Conservation (phyloP, 2,888 invertebrate species). For the Callyntrura guangdongensis region DNA sequence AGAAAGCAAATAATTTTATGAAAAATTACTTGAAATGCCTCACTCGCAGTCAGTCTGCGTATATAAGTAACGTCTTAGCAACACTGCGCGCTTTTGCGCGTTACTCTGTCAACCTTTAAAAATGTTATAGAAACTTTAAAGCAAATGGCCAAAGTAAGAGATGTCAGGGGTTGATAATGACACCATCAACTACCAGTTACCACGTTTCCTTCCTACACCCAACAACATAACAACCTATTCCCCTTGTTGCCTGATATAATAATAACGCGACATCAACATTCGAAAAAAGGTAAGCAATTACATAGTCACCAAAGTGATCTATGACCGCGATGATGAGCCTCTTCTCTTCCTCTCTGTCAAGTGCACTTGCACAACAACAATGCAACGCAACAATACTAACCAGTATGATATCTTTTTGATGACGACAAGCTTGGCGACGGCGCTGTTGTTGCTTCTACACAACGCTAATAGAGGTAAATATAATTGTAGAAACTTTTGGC, state of each 20-base stretch:
- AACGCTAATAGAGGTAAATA: neutral
- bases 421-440: neutral
- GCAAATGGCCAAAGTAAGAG: neutral
- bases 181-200: neutral
- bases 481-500: conserved; percentile 73
- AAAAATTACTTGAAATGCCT: conserved; percentile 51
- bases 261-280: neutral
- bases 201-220: conserved; percentile 30
- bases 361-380: conserved; percentile 42
- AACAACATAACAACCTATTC: neutral
- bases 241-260: conserved; percentile 35
- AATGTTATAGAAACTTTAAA: conserved; percentile 55
- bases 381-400: conserved; percentile 6
- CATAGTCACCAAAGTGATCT: conserved; percentile 40
- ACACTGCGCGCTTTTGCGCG: neutral
- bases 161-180: conserved; percentile 3
- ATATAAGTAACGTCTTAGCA: neutral
- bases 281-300: conserved; percentile 19
- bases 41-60: neutral
- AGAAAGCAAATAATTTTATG: neutral
- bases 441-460: neutral
- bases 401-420: neutral
- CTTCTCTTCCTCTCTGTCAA: conserved; percentile 39
- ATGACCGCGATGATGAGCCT: neutral
- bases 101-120: conserved; percentile 17